Percentiles rank a stretch among this genome's conserved stretches.
phyloP scores from a whole-genome alignment of 2,797 vertebrate genomes.

The Paramormyrops hopkinsi region DNA sequence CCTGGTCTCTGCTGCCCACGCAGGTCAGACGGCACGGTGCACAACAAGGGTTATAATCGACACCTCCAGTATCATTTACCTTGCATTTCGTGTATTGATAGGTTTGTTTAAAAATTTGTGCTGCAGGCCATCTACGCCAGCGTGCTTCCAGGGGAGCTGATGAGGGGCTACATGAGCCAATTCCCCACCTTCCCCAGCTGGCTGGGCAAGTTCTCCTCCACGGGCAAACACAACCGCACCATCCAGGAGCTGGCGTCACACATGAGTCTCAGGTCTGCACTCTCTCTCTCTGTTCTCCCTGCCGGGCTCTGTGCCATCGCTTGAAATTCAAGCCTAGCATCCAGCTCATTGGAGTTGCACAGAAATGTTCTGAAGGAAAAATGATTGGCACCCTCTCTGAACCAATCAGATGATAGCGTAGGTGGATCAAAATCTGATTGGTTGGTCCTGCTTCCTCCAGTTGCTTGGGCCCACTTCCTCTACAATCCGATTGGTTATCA shows the following conservation, averaged over 20 bases:
- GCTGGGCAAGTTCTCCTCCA: slow-evolving; percentile 87
- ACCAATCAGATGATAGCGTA: background rate
- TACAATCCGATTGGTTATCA: background rate
- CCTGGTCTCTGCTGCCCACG: slow-evolving; percentile 89
- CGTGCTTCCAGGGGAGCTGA: slow-evolving; percentile 90
- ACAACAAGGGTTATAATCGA: background rate
- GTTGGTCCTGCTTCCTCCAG: background rate
- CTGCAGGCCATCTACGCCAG: slow-evolving; percentile 88
- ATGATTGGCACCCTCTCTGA: background rate
- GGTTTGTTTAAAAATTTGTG: background rate
- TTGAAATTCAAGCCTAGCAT: background rate
- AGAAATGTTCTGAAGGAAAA: background rate
- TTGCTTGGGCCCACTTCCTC: background rate
- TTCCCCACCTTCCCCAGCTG: slow-evolving; percentile 91
- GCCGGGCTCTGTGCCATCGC: background rate
- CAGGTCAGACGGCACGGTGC: slow-evolving; percentile 67
- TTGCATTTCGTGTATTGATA: background rate
- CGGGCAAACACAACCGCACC: slow-evolving; percentile 78
- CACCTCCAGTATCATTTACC: background rate
- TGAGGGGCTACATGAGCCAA: slow-evolving; percentile 90
- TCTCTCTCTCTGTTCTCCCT: background rate
- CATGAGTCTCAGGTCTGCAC: slow-evolving; percentile 82
- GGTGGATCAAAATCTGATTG: background rate
- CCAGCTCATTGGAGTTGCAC: background rate
- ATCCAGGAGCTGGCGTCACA: slow-evolving; percentile 86